phyloP scores from a whole-genome alignment of 2,888 invertebrate genomes.

The Myopa tessellatipennis region DNA sequence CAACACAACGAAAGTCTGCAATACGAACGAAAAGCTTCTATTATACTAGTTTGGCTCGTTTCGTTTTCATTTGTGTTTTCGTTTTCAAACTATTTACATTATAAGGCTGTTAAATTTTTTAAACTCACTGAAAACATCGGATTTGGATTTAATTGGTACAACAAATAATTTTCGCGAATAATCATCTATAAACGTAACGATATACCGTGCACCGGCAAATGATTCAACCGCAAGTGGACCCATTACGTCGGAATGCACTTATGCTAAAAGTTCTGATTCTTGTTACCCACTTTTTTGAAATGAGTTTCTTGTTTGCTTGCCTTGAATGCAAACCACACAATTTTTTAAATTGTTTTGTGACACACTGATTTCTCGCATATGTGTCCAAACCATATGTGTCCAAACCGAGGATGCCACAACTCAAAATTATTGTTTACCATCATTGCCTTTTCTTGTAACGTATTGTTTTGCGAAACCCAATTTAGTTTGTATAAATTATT shows the following conservation, averaged over 20 bases:
- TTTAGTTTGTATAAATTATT: conserved; percentile 24
- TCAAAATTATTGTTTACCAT: conserved; percentile 13
- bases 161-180: conserved; percentile 17
- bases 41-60: too few relatives aligned
- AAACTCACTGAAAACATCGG: conserved; percentile 9
- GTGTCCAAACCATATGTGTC: conserved; percentile 47
- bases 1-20: too few relatives aligned
- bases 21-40: too few relatives aligned
- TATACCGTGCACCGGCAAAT: conserved; percentile 44
- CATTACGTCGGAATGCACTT: conserved; percentile 14
- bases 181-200: conserved; percentile 40
- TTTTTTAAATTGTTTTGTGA: neutral
- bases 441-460: conserved; percentile 11
- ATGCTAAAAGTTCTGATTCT: conserved; percentile 5
- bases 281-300: neutral
- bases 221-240: conserved; percentile 44
- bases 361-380: conserved; percentile 14
- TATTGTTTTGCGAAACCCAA: neutral
- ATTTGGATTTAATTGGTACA: neutral
- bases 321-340: conserved; percentile 15
- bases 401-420: conserved; percentile 50
- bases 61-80: too few relatives aligned
- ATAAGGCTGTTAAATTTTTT: conserved; percentile 34
- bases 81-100: too few relatives aligned
- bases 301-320: conserved; percentile 23